Base-by-base conservation (phyloP, 2,113 vertebrate species). In the Caranx ignobilis region DNA sequence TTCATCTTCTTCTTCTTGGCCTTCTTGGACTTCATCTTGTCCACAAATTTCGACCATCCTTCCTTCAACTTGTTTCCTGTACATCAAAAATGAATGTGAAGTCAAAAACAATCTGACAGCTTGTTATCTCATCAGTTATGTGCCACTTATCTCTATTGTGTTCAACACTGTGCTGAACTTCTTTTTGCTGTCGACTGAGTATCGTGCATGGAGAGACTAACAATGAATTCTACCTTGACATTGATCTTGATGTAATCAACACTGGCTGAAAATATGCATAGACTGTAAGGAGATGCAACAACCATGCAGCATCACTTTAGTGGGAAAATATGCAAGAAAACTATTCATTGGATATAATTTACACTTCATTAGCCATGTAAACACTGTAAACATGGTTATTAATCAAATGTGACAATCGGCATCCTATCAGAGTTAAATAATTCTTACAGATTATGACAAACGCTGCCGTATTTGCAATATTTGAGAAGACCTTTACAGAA, bases 41-140 rank as follows among this genome's bases (percentile, higher is more conserved):
- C 76, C 50, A 95, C 41, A 56, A 95, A 75, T 66, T 91, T 94
- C 12, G 84, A 88, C 87, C 89, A 81, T 45, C 78, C 90, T 66
- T 87, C 78, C 66, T 89, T 94, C 8, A 94, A 45, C 69, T 90
- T 93, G 39, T 87, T 93, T 19, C 75, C 95, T 94, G 60, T 50
- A 82, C 52, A 34, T 57, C 10, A 70, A 26, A 81, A 47, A 43
- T 11, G 19, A 1, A 4, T 18, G 19, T 3, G 48, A 71, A n/a
- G 18, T 45, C 16, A 55, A 13, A 79, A 1, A 35, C 12, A 60
- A 5, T 43, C 55, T 47, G 45, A 35, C 9, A 48, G 6, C 3
- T 54, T 35, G 0, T 54, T n/a, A 21, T 39, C 0, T 34, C 5
- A 18, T 41, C 39, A 41, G 11, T 41, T 31, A 57, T 43, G 11